Evolutionary conservation across 2,888 invertebrate species (phyloP).

Genomic region (Melanostoma scalare): DNA sequence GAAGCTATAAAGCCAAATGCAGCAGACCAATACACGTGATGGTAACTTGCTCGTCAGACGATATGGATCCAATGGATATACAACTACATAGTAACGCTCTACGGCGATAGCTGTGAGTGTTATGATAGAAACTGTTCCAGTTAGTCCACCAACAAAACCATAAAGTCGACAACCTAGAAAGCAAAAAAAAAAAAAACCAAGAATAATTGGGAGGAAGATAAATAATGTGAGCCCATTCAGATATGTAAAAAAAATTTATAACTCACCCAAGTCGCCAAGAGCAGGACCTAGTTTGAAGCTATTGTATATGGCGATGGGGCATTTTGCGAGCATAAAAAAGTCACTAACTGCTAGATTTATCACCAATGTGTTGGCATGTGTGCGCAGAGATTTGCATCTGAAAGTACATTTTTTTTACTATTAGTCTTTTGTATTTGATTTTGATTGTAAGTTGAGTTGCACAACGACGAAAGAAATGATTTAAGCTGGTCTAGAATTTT

Average conservation of each 20-base stretch:
- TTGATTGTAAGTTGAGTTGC: too few species aligned
- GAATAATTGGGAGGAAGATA: neutral
- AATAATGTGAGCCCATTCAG: neutral
- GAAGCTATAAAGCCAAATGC: constrained; percentile 89
- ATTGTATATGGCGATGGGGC: constrained; percentile 89
- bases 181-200: constrained; percentile 12
- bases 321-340: constrained; percentile 87
- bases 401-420: constrained; percentile 14
- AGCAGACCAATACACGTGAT: constrained; percentile 85
- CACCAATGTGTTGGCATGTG: constrained; percentile 89
- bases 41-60: constrained; percentile 85
- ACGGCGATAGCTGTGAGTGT: constrained; percentile 91
- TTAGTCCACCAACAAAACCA: constrained; percentile 91
- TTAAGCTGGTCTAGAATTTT: neutral
- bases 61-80: constrained; percentile 88
- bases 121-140: constrained; percentile 91
- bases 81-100: constrained; percentile 92
- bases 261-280: constrained; percentile 87
- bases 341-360: constrained; percentile 90
- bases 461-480: neutral
- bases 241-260: constrained; percentile 38
- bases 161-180: constrained; percentile 89
- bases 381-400: constrained; percentile 88
- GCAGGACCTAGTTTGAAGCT: constrained; percentile 88
- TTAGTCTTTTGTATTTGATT: too few species aligned